Conservation (phyloP, 2,113 vertebrate genomes). For the Petroica traversi region DNA sequence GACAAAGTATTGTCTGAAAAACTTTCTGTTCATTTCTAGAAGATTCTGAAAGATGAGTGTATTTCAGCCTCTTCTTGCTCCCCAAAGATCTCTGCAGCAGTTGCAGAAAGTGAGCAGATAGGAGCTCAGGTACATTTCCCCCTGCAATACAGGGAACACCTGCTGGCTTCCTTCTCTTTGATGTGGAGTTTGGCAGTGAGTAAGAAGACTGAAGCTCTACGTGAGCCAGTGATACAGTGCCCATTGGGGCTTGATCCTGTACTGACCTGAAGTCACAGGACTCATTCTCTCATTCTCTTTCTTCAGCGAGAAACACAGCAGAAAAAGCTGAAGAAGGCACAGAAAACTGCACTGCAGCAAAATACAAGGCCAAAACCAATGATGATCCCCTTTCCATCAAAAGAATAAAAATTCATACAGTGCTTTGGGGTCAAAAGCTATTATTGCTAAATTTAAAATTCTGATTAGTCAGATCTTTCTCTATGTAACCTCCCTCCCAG, state of each 20-base stretch:
- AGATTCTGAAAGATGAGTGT: background rate
- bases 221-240: background rate
- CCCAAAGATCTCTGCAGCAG: background rate
- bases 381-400: background rate
- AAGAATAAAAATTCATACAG: background rate
- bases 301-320: background rate
- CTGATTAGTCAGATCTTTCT: background rate
- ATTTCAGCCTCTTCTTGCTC: background rate
- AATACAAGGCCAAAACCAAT: background rate
- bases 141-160: background rate
- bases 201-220: background rate
- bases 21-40: background rate
- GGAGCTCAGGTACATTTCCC: background rate
- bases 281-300: background rate
- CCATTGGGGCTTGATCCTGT: background rate
- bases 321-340: background rate
- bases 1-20: background rate
- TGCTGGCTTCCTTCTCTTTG: background rate
- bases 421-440: background rate
- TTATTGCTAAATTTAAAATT: background rate
- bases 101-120: background rate
- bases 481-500: background rate
- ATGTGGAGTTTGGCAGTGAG: background rate
- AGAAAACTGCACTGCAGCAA: conserved; percentile 7
- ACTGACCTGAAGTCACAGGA: background rate